Base-by-base conservation (phyloP, 2,113 vertebrate genomes). In the Ploceus nigricollis region DNA sequence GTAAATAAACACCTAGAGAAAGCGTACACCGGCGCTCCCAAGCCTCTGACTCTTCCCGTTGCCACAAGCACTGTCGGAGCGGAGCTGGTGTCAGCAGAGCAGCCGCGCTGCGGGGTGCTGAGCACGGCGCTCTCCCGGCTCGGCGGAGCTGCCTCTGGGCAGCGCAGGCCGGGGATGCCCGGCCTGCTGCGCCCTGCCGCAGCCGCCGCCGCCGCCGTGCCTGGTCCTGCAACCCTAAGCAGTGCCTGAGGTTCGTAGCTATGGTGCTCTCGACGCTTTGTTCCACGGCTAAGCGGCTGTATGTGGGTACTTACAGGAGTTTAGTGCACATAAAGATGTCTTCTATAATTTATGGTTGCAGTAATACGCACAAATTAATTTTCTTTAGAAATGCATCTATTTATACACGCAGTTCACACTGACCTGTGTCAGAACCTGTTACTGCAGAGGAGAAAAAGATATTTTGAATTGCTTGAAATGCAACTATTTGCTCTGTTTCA, bases 11-110 rank as follows among this genome's bases (percentile, higher is more conserved):
- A 58, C 6, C 68, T 4, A 17, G 60, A 6, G 84, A 27, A 37
- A 8, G 81, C 69, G 18, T 1, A 7, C 23, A 2, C 23, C 66
- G 0, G 53, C 48, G 27, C 79, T 33, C 4, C 10, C 9, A 42
- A 4, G 44, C 37, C 48, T 7, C n/a, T 8, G 86, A 1, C 45
- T 2, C 19, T 30, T 9, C 18, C 78, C 5, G 33, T 4, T 13
- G 82, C 40, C 82, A 6, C 78, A 2, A 2, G 73, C 82, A 0
- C 3, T 1, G 11, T 0, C 4, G 70, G 37, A 50, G n/a, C 3
- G 54, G 13, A 3, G 33, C 53, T 0, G 50, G 37, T 39, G 79
- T 4, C 64, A 2, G 6, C 22, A 0, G 73, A 76, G 64, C 75
- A 8, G 15, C 66, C 50, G 57, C 15, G 44, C 53, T 12, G 69